A percentile compares a stretch with the other conserved stretches of the same genome.
Evolutionary conservation across 92 coral and sea anemone genomes (phyloP).

Genomic region (Muricea muricata): DNA sequence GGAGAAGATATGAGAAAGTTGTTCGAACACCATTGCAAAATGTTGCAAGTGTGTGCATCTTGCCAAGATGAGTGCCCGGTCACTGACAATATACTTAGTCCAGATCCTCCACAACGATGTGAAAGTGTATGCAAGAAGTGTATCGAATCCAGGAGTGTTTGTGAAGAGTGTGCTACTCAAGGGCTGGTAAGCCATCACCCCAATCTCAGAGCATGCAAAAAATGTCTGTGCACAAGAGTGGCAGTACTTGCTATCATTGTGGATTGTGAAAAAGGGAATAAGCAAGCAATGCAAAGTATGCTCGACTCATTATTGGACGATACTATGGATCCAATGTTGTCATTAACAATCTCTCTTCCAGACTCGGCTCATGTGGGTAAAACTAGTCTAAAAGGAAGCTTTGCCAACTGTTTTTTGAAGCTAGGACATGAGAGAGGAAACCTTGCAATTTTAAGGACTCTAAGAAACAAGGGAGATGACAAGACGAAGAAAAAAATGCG

Average conservation of each 20-base stretch:
- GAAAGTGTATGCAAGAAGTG: constrained; percentile 39
- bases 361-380: constrained; percentile 59
- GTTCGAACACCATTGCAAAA: constrained; percentile 34
- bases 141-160: neutral
- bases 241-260: constrained; percentile 34
- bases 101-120: constrained; percentile 18
- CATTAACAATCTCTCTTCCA: constrained; percentile 35
- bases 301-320: constrained; percentile 12
- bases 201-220: constrained; percentile 49
- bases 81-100: constrained; percentile 16
- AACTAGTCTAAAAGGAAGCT: constrained; percentile 60
- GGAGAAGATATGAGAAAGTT: constrained; percentile 58
- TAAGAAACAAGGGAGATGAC: constrained; percentile 28
- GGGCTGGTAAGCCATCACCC: constrained; percentile 53
- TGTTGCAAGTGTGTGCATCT: constrained; percentile 36
- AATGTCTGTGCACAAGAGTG: constrained; percentile 37
- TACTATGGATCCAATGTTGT: constrained; percentile 40
- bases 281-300: constrained; percentile 47
- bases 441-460: constrained; percentile 52
- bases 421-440: constrained; percentile 44
- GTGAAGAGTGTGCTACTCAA: constrained; percentile 42
- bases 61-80: constrained; percentile 27
- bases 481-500: constrained; percentile 2
- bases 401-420: constrained; percentile 58
- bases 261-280: constrained; percentile 66